Evolutionary conservation across 1,140 invertebrate genomes (phyloP), one percentile per base, ranked within the genome.

Genomic region (Calliphora vicina): DNA sequence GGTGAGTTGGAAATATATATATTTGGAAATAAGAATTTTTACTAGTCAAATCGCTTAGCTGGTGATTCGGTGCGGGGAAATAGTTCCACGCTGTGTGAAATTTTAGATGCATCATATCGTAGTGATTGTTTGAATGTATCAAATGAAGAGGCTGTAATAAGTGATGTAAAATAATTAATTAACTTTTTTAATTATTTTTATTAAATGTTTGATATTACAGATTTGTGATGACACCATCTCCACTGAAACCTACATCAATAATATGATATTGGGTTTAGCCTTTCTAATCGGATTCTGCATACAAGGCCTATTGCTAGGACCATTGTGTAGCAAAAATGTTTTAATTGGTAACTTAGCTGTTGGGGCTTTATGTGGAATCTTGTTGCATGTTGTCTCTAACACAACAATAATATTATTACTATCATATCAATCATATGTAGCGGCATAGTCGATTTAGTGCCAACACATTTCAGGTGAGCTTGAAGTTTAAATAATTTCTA

Each of bases 371-470:
- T 86, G 86, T 82, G 87, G 88, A 29, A 82, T 91, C 42, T 82
- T 86, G 0, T 84, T 90, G 5, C 88, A 89, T 23, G 90, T 87
- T 78, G 85, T 88, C 15, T 84, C 84, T 6, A 86, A 90, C 61
- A 82, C 88, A 4, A 86, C 85, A 12, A 80, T 82, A 0, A 86
- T 91, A 0, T 84, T 91, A 0, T 76, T 90, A 9, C 67, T 91
- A 0, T 91, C 91, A 92, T 76, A 89, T 89, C 89, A 5, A 87
- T 92, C 67, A 88, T 91, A 82, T 89, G 90, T 57, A 91, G 91
- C 0, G 89, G 87, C 23, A 86, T 91, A 26, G 90, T 91, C 0
- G 91, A 92, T 83, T 84, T 92, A 15, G 90, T 91, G n/a, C 91
- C 91, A n/a, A 92, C 91, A 2, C 82, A 91, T 76, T 85, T 92